Evolutionary conservation across 2,797 vertebrate species (phyloP).

Genomic region (Hoplostethus atlanticus): DNA sequence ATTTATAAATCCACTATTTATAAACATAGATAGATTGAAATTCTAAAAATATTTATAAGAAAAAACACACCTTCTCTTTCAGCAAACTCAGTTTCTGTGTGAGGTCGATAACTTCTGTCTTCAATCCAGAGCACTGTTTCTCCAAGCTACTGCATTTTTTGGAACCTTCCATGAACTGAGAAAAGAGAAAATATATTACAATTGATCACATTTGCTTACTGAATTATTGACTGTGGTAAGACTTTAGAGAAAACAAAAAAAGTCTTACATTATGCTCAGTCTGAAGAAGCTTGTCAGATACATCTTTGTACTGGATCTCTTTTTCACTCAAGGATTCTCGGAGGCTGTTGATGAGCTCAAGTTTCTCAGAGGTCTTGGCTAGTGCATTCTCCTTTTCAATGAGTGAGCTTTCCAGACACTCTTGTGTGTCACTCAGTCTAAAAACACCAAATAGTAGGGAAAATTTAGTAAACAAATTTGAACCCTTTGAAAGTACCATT

Average conservation of each 20-base stretch:
- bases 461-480: neutral
- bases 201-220: neutral
- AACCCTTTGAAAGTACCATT: neutral
- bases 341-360: slow-evolving; percentile 85
- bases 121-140: slow-evolving; percentile 85
- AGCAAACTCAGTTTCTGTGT: slow-evolving; percentile 84
- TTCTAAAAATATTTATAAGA: neutral
- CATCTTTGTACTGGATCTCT: slow-evolving; percentile 83
- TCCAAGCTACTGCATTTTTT: slow-evolving; percentile 83
- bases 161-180: slow-evolving; percentile 84
- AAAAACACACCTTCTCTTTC: slow-evolving; percentile 88
- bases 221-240: neutral
- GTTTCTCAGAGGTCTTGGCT: slow-evolving; percentile 82
- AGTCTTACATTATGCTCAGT: slow-evolving; percentile 84
- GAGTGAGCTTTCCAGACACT: slow-evolving; percentile 89
- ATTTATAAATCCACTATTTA: too few relatives aligned
- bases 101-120: slow-evolving; percentile 82
- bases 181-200: slow-evolving; percentile 16
- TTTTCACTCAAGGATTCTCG: slow-evolving; percentile 83
- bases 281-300: slow-evolving; percentile 86
- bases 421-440: slow-evolving; percentile 89
- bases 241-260: neutral
- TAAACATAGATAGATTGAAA: too few relatives aligned
- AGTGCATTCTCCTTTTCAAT: slow-evolving; percentile 91
- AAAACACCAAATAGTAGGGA: neutral